Conservation (phyloP, 2,797 vertebrate species). For the Phrynocephalus forsythii region DNA sequence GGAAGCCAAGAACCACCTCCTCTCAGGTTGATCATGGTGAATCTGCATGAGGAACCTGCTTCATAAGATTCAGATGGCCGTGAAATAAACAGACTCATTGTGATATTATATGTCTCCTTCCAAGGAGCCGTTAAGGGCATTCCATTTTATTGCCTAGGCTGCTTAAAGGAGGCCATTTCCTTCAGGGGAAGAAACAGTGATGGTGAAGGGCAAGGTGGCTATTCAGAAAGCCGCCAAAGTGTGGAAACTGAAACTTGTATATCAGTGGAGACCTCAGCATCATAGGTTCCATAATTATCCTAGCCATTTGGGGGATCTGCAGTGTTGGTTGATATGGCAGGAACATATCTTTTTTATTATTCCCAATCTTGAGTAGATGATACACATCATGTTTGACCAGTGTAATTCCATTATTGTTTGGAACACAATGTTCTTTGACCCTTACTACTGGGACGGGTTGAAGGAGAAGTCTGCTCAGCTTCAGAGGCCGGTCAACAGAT, state of each 20-base stretch:
- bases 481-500: not conserved
- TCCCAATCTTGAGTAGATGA: too few species aligned
- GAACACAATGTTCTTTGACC: not conserved
- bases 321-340: not conserved
- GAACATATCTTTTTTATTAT: not conserved
- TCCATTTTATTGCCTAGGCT: not conserved
- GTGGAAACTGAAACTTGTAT: not conserved
- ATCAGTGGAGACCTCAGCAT: not conserved
- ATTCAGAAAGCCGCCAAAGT: too few species aligned
- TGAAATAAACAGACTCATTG: not conserved
- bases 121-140: not conserved
- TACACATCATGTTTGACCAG: not conserved
- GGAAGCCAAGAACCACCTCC: too few species aligned
- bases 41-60: not conserved
- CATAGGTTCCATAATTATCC: not conserved
- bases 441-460: not conserved
- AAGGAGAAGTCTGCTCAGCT: not conserved
- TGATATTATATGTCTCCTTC: not conserved
- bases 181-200: not conserved
- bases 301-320: not conserved
- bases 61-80: not conserved
- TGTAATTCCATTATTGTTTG: not conserved
- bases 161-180: not conserved
- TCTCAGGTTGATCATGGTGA: not conserved
- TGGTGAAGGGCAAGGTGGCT: not conserved